Conservation (phyloP, 1,140 invertebrate genomes). For the Bombyx mori region ASM3026992v2 NC_085118.1:7691001-7691500, state of each 20-base stretch:
- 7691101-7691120: too few relatives aligned
- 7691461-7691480: conserved; percentile 43
- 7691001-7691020: conserved; percentile 36
- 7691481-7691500: not conserved
- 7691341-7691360: conserved; percentile 62
- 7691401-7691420: conserved; percentile 61
- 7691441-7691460: conserved; percentile 27
- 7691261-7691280: too few relatives aligned
- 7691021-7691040: conserved; percentile 32
- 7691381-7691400: conserved; percentile 67
- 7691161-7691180: too few relatives aligned
- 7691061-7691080: too few relatives aligned
- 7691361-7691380: conserved; percentile 70
- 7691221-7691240: too few relatives aligned
- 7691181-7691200: too few relatives aligned
- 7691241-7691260: too few relatives aligned
- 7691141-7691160: too few relatives aligned
- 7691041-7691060: conserved; percentile 15
- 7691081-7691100: too few relatives aligned
- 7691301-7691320: conserved; percentile 27
- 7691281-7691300: not conserved
- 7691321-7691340: conserved; percentile 48
- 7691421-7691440: conserved; percentile 28
- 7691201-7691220: too few relatives aligned
- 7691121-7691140: too few relatives aligned